Base-by-base conservation (phyloP, 2,888 invertebrate species). In the Sinopyrophorus schimmeli region DNA sequence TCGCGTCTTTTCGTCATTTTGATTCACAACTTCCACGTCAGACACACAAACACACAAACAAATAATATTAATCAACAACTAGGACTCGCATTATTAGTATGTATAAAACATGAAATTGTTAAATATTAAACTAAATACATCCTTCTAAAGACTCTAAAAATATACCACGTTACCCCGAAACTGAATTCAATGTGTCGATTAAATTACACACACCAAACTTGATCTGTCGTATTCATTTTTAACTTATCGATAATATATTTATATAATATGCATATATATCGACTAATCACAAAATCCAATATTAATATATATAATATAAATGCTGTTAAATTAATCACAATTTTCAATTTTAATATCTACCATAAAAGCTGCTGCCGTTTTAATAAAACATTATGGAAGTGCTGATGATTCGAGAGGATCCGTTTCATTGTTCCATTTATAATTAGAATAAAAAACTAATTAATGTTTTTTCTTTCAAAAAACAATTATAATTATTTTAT, bases 41-140 rank as follows among this genome's bases (percentile, higher is more conserved):
- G 62, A 60, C 65, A 64, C 64, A 64, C 62, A 65, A 64, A 65
- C 59, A 59, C 64, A 61, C 63, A 63, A 64, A 65, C 58, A 57
- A 62, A 63, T 64, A 65, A 63, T 61, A 64, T 64, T 63, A 66
- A 49, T 64, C 60, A 65, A 63, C 63, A 58, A 64, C 48, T 54
- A 54, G 54, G 52, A 59, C 53, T 53, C 55, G 58, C 57, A 53
- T 57, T 42, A 46, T 35, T 43, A 43, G 38, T 38, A 55, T n/a
- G 51, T 55, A 57, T 54, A 51, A 57, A 57, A 57, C 49, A 48
- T 53, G 38, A 52, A 47, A 34, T 40, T 38, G 52, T 49, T 15
- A 28, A 37, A 21, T 14, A 37, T 30, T 31, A 21, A 58, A 57
- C 55, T 59, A 58, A 59, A 55, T 49, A 23, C 35, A 38, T 32